A percentile compares a stretch with the other conserved stretches of the same genome.
Evolutionary conservation across 2,797 vertebrate species (phyloP).

Genomic region (Lindbergichthys nudifrons): DNA sequence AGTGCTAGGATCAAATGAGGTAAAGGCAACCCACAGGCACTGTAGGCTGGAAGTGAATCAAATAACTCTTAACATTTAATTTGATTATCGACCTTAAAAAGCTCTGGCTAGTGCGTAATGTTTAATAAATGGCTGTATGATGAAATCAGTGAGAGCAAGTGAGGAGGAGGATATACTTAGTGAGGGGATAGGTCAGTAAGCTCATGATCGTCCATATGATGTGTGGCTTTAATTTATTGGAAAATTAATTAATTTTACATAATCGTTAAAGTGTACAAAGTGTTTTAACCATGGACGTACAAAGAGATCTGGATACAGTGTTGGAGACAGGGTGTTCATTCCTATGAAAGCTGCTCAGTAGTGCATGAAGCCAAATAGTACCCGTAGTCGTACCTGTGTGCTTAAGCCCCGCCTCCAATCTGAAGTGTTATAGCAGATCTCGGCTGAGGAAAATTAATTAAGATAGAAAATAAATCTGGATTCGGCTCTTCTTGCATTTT

Average conservation of each 20-base stretch:
- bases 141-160: constrained; percentile 12
- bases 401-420: too few species aligned
- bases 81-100: constrained; percentile 57
- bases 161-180: constrained; percentile 10
- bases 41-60: constrained; percentile 43
- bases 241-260: constrained; percentile 13
- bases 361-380: too few species aligned
- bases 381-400: too few species aligned
- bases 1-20: constrained; percentile 43
- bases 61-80: constrained; percentile 58
- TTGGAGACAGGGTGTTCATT: too few species aligned
- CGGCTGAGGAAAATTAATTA: too few species aligned
- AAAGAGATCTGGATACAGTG: too few species aligned
- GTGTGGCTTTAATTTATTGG: constrained; percentile 14
- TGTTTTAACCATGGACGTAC: background rate
- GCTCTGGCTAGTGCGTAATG: background rate
- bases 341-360: too few species aligned
- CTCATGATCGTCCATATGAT: constrained; percentile 8
- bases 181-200: background rate
- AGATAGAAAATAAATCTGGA: too few species aligned
- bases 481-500: too few species aligned
- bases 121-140: constrained; percentile 30
- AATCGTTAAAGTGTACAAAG: background rate
- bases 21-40: constrained; percentile 28
- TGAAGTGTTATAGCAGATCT: too few species aligned